phyloP scores from a whole-genome alignment of 2,888 invertebrate species.

The Ypsolopha scabrella region DNA sequence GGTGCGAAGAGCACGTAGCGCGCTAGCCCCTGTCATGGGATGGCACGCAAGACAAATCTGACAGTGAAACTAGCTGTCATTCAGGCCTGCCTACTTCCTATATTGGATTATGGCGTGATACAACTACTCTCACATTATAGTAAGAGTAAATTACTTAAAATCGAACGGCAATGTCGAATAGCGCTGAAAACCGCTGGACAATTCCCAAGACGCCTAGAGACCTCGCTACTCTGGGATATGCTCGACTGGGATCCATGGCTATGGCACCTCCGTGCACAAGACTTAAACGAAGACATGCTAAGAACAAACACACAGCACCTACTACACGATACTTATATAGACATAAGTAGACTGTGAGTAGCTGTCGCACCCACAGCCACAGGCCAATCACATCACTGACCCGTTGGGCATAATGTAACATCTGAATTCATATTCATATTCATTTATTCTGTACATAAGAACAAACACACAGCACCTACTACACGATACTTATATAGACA shows the following conservation, averaged over 20 bases:
- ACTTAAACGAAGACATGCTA: neutral
- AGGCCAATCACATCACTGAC: too few species aligned
- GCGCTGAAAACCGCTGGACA: too few species aligned
- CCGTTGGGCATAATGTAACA: too few species aligned
- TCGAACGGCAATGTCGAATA: conserved; percentile 9
- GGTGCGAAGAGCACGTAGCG: conserved; percentile 4
- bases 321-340: too few species aligned
- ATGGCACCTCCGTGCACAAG: conserved; percentile 6
- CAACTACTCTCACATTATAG: conserved; percentile 11
- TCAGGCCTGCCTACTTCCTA: conserved; percentile 9
- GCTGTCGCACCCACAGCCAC: too few species aligned
- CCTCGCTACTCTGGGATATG: conserved; percentile 10
- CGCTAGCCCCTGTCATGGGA: conserved; percentile 9
- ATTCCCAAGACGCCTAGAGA: too few species aligned
- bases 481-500: too few species aligned
- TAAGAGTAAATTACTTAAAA: conserved; percentile 5
- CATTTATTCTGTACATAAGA: too few species aligned
- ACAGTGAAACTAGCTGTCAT: conserved; percentile 8
- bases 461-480: too few species aligned
- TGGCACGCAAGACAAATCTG: conserved; percentile 9
- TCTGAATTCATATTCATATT: too few species aligned
- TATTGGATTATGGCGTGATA: conserved; percentile 11
- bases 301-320: too few species aligned
- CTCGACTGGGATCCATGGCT: conserved; percentile 10
- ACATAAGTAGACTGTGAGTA: too few species aligned